Evolutionary conservation across 2,888 invertebrate genomes (phyloP), one percentile per base, ranked within the genome.

Genomic region (Clivina fossor): DNA sequence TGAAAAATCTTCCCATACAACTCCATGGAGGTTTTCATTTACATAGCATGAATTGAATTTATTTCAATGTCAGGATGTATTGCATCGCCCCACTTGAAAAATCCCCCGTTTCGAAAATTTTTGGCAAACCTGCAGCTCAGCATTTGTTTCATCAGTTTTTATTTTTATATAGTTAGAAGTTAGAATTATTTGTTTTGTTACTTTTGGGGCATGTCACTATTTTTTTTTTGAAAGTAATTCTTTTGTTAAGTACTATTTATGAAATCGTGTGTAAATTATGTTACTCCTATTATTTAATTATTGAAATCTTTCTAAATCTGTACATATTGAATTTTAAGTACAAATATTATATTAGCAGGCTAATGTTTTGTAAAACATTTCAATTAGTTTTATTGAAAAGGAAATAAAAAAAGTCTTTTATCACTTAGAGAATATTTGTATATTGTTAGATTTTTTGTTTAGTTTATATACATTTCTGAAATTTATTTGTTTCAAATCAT

Each of bases 1-100:
- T 22, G 57, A 58, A 37, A 57, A 61, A 40, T 49, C 35, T 48
- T 24, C 60, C 22, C 61, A 66, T 53, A 65, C 69, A 9, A 68
- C 68, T 58, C 49, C 49, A 18, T 49, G 49, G 49, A 49, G 49
- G 20, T 49, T 49, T 40, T 40, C 49, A 28, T 28, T 30, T 28
- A 32, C 30, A 38, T 49, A 49, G 49, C 49, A 49, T 49, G 49
- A 49, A 11, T 26, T n/a, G n/a, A n/a, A n/a, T n/a, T n/a, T n/a
- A n/a, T n/a, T 38, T 9, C 11, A 49, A 13, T 28, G 30, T 18
- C 37, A 48, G 16, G 19, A 32, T 46, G 30, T 32, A 15, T 19
- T 46, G 46, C n/a, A 28, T 37, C 38, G 49, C 40, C 38, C 11
- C 15, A 49, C 24, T 15, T 43, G 15, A 22, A 30, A 26, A 26